phyloP scores from a whole-genome alignment of 2,888 invertebrate genomes.

The Trissolcus brochymenae region DNA sequence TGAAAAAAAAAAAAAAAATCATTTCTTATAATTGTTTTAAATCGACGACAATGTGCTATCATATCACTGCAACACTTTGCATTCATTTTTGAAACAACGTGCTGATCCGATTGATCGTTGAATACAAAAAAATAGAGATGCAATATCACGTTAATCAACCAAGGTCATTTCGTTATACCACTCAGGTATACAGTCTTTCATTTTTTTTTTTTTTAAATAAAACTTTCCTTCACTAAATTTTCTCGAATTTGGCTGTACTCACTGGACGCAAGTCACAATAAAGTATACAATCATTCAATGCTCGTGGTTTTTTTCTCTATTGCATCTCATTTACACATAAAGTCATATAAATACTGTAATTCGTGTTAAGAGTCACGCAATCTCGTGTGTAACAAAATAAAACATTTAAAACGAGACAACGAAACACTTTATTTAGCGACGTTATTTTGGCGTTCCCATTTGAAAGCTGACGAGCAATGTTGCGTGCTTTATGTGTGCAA shows the following conservation, averaged over 20 bases:
- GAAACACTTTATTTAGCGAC: slow-evolving; percentile 38
- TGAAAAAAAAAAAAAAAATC: slow-evolving; percentile 30
- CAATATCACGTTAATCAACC: too few relatives aligned
- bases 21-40: slow-evolving; percentile 7
- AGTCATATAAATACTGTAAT: slow-evolving; percentile 40
- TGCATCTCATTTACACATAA: slow-evolving; percentile 22
- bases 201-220: too few relatives aligned
- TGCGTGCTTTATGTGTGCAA: slow-evolving; percentile 9
- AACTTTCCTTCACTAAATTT: too few relatives aligned
- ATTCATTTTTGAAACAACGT: slow-evolving; percentile 14
- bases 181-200: too few relatives aligned
- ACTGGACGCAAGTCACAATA: too few relatives aligned
- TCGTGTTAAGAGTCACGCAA: slow-evolving; percentile 44
- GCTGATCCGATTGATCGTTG: slow-evolving; percentile 9
- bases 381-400: slow-evolving; percentile 49
- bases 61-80: slow-evolving; percentile 23
- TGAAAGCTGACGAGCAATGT: slow-evolving; percentile 39
- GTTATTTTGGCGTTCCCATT: slow-evolving; percentile 5
- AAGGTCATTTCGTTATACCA: too few relatives aligned
- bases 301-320: slow-evolving; percentile 6
- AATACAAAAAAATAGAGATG: neutral
- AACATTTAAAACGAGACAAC: slow-evolving; percentile 40
- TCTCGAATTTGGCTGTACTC: too few relatives aligned
- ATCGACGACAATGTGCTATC: slow-evolving; percentile 4
- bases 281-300: neutral